Base-by-base conservation (phyloP, 2,888 invertebrate species). In the Seira ritae region DNA sequence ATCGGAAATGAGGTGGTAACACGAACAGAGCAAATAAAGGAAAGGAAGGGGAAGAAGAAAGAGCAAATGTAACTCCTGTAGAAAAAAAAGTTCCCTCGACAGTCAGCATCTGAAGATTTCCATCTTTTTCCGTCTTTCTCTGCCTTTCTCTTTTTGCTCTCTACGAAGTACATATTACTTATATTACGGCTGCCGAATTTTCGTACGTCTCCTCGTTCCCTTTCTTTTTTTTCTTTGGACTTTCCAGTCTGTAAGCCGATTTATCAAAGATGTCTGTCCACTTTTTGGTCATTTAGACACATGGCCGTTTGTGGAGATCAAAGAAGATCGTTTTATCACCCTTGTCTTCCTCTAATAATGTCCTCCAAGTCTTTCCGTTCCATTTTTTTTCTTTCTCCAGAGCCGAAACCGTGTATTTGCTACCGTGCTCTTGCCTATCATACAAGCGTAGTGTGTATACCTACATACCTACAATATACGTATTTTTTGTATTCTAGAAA, bases 301-400 rank as follows among this genome's bases (percentile, higher is more conserved):
- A 76, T 84, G 85, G 87, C 85, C 84, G 85, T 87, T 86, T 87
- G 85, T 84, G 85, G 84, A 85, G 87, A 85, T 87, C 85, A 87
- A 85, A 87, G 85, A 77, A 87, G 87, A 85, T 84, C 84, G 80
- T 82, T 87, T 87, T 87, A 87, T 87, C 87, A 87, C 85, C 84
- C 87, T 87, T 87, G 85, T 87, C 85, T 87, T 87, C 84, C 85
- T 87, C 84, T 85, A 85, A 85, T 85, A 85, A 85, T 85, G 85
- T 85, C 81, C 85, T 81, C 78, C 78, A 83, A 83, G 78, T 74
- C 83, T 73, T 78, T 78, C 74, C 70, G 78, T 50, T 73, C 62
- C 31, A 31, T 70, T 68, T 62, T 80, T 65, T 46, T 71, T 20
- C 70, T 65, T 46, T 81, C 42, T n/a, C 20, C 71, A 69, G 3